Conservation (phyloP, 2,797 vertebrate species). For the Lerista edwardsae region DNA sequence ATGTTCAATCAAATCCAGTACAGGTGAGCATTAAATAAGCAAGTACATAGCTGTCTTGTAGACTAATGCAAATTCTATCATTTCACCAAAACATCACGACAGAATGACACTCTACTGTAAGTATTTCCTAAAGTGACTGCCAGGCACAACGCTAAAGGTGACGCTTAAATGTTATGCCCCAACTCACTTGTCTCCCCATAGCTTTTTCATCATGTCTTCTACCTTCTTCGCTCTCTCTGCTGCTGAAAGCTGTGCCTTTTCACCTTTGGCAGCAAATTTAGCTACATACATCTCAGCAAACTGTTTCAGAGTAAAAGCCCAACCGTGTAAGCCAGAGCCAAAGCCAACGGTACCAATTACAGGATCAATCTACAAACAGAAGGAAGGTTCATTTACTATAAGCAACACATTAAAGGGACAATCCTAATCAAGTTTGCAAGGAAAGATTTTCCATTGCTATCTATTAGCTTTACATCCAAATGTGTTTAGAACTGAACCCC, state of each 20-base stretch:
- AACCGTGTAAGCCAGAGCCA: constrained; percentile 72
- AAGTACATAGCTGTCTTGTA: not conserved
- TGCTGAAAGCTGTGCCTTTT: constrained; percentile 60
- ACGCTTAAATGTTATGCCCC: no score
- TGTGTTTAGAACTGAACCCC: not conserved
- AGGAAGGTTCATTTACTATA: not conserved
- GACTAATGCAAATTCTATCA: no score
- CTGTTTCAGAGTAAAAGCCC: constrained; percentile 77
- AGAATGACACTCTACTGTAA: no score
- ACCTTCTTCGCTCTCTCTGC: constrained; percentile 63
- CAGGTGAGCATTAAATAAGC: not conserved
- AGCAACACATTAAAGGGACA: not conserved
- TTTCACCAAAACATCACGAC: no score
- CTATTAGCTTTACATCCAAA: not conserved
- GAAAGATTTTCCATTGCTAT: not conserved
- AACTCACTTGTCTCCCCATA: constrained; percentile 70
- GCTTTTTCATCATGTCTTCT: constrained; percentile 70
- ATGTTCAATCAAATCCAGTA: not conserved
- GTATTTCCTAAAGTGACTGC: not conserved
- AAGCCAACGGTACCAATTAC: constrained; percentile 72
- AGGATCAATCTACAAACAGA: constrained; percentile 65
- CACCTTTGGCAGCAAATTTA: constrained; percentile 75
- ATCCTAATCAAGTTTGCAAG: not conserved
- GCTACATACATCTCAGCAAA: constrained; percentile 77
- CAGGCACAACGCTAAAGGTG: not conserved